A percentile compares a stretch with the other conserved stretches of the same genome.
These are phyloP conservation scores for Basileuterus tristriatus DNA, from an alignment of 2,797 vertebrate genomes.

Conservation along the genomic window DNA sequence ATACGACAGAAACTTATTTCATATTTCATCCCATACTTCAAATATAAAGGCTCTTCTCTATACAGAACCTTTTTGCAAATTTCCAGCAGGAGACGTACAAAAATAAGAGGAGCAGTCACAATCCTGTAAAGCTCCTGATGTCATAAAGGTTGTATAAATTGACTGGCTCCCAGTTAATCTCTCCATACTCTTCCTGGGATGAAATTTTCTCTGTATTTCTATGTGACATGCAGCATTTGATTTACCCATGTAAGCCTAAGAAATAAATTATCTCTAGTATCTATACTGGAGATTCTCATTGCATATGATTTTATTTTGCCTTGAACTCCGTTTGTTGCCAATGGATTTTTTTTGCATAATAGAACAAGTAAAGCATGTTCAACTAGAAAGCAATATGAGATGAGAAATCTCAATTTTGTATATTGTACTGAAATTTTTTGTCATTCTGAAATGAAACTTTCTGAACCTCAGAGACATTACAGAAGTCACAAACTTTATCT, in stretches of 20 bases:
- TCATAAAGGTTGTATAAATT: background rate
- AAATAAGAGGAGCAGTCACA: background rate
- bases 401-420: background rate
- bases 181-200: background rate
- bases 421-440: background rate
- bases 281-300: background rate
- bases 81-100: background rate
- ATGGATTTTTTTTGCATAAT: background rate
- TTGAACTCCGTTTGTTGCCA: background rate
- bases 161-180: background rate
- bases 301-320: background rate
- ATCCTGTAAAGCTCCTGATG: background rate
- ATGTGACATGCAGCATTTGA: background rate
- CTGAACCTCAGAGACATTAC: background rate
- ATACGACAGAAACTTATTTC: background rate
- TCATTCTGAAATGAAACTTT: background rate
- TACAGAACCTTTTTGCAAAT: fast-evolving
- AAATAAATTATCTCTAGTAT: background rate
- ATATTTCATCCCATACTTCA: background rate
- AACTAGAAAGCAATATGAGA: background rate
- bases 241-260: background rate
- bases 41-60: background rate
- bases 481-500: background rate
- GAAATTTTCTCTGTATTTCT: background rate
- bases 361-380: background rate